Conservation (phyloP, 2,113 vertebrate genomes). For the Nesoenas mayeri region DNA sequence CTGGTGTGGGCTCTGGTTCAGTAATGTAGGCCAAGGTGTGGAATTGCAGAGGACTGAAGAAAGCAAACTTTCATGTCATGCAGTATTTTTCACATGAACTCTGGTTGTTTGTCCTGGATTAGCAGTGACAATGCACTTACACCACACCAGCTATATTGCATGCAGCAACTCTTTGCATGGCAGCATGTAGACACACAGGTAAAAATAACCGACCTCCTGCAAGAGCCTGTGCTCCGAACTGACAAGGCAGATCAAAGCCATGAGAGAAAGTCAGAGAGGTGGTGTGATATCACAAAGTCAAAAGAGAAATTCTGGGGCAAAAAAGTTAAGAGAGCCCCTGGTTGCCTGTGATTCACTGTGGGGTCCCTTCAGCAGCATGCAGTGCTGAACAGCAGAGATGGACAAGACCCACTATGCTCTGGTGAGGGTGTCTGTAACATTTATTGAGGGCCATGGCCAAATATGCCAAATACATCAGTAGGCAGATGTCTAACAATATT, state of each 20-base stretch:
- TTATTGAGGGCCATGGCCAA: not conserved
- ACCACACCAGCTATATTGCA: rapidly evolving
- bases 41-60: not conserved
- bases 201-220: not conserved
- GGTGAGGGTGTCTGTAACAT: not conserved
- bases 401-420: not conserved
- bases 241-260: not conserved
- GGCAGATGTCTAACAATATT: not conserved
- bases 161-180: not conserved
- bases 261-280: not conserved
- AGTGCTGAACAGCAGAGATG: not conserved
- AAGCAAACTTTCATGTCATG: not conserved
- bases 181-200: not conserved
- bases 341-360: not conserved
- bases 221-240: not conserved
- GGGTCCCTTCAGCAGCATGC: not conserved
- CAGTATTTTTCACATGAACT: not conserved
- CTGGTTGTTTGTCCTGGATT: not conserved
- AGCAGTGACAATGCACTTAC: not conserved
- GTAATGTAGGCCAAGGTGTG: not conserved
- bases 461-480: not conserved
- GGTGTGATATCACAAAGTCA: not conserved
- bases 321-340: not conserved
- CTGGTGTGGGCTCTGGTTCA: not conserved
- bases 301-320: not conserved